Evolutionary conservation across 2,797 vertebrate genomes (phyloP).

Genomic region (Pogoniulus pusillus): DNA sequence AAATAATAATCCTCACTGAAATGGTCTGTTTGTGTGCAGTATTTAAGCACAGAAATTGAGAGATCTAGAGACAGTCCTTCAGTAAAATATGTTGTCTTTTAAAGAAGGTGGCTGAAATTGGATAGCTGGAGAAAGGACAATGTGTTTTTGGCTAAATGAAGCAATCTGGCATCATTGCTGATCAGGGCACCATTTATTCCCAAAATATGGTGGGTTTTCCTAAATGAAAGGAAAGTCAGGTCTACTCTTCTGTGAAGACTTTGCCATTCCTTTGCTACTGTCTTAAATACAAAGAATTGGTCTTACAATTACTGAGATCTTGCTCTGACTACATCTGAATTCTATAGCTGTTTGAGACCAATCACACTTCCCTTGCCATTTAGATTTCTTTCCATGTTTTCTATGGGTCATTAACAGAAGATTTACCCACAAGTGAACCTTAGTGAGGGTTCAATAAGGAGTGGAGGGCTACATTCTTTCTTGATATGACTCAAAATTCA

Average conservation of each 20-base stretch:
- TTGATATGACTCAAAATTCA: background rate
- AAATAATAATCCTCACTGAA: background rate
- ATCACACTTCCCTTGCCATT: background rate
- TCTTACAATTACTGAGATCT: background rate
- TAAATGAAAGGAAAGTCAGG: background rate
- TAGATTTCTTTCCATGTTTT: background rate
- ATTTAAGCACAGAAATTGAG: background rate
- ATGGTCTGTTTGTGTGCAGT: background rate
- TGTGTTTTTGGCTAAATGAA: background rate
- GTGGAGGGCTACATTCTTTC: background rate
- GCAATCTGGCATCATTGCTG: background rate
- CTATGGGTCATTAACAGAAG: background rate
- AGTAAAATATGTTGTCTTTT: background rate
- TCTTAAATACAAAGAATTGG: constrained; percentile 4
- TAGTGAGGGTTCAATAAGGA: background rate
- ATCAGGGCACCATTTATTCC: background rate
- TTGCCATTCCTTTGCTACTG: constrained; percentile 2
- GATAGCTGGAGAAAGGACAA: background rate
- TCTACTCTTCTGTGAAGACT: background rate
- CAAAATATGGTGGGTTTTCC: background rate
- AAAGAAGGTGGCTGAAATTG: background rate
- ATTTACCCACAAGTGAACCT: background rate
- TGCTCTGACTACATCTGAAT: background rate
- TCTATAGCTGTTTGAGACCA: background rate
- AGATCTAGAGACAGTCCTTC: background rate